Evolutionary conservation across 1,140 invertebrate genomes (phyloP).

Genomic region (Pseudomyrmex sp.): DNA sequence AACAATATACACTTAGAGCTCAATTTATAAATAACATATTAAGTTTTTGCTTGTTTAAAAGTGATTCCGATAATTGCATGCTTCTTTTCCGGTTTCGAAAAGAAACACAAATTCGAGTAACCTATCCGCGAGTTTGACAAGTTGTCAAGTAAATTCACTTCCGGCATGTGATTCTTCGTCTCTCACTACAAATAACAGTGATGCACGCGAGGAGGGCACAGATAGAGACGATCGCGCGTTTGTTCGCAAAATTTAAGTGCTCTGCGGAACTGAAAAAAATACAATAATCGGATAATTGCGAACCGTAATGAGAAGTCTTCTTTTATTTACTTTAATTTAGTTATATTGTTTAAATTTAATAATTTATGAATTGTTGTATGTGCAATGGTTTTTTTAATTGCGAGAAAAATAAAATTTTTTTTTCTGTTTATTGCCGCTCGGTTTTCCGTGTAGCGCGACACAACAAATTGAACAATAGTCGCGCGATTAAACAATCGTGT

Average conservation of each 20-base stretch:
- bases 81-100: neutral
- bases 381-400: too few relatives aligned
- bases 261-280: neutral
- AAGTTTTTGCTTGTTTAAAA: neutral
- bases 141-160: neutral
- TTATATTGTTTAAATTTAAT: too few relatives aligned
- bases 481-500: conserved; percentile 19
- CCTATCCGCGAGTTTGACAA: conserved; percentile 1
- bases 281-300: neutral
- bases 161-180: neutral
- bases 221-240: neutral
- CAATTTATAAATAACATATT: neutral
- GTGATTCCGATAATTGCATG: neutral
- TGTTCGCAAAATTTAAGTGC: neutral
- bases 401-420: neutral
- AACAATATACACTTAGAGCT: neutral
- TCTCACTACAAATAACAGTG: neutral
- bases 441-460: neutral
- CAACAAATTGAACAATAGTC: conserved; percentile 36
- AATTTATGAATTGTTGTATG: too few relatives aligned
- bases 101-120: too few relatives aligned
- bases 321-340: neutral
- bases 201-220: neutral
- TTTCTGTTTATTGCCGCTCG: neutral
- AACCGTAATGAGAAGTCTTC: conserved; percentile 8